phyloP scores from a whole-genome alignment of 2,113 vertebrate species.

The Oophaga pumilio region DNA sequence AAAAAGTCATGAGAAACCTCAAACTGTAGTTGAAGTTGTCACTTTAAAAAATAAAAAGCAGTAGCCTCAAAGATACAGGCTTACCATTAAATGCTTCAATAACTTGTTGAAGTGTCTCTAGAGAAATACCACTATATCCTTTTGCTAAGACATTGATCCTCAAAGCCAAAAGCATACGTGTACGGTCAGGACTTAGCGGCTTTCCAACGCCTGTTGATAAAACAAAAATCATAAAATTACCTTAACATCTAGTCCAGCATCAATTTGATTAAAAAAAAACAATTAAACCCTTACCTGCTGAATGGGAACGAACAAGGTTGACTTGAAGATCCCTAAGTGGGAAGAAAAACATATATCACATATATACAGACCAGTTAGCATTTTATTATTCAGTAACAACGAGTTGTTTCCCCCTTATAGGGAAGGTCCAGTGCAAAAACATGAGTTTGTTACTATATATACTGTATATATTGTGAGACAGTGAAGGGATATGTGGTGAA shows the following conservation, averaged over 20 bases:
- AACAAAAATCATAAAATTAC: neutral
- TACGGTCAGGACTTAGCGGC: constrained; percentile 89
- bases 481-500: too few species aligned
- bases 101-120: constrained; percentile 89
- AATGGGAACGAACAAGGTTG: constrained; percentile 95
- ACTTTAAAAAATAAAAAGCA: neutral
- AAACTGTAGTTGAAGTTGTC: neutral
- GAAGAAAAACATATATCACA: constrained; percentile 45
- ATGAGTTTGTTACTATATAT: too few species aligned
- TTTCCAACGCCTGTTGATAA: constrained; percentile 85
- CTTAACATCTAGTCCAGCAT: neutral
- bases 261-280: neutral
- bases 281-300: constrained; percentile 79
- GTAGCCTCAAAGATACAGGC: neutral
- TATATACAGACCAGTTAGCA: neutral
- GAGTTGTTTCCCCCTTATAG: neutral
- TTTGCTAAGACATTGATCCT: constrained; percentile 97
- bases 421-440: too few species aligned
- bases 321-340: constrained; percentile 88
- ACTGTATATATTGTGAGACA: too few species aligned
- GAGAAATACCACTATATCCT: constrained; percentile 94
- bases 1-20: too few species aligned
- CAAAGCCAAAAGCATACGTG: constrained; percentile 93
- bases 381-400: neutral
- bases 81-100: constrained; percentile 93